phyloP scores from a whole-genome alignment of 2,888 invertebrate genomes.

The Protophormia terraenovae region DNA sequence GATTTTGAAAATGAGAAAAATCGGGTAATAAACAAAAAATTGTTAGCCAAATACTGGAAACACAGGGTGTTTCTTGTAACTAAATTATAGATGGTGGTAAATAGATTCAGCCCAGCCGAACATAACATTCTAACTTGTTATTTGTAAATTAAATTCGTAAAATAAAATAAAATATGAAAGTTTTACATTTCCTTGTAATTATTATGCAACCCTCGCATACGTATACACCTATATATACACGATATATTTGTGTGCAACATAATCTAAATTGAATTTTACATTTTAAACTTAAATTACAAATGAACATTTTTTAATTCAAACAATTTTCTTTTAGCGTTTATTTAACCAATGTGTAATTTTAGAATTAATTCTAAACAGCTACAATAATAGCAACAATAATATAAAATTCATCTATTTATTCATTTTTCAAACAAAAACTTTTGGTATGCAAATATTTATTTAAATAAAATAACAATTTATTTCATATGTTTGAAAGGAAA shows the following conservation, averaged over 20 bases:
- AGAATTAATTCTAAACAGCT: not conserved
- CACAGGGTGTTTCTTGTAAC: too few relatives aligned
- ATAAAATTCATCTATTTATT: not conserved
- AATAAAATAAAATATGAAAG: too few relatives aligned
- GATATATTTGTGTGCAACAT: not conserved
- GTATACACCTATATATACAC: not conserved
- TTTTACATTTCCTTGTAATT: not conserved
- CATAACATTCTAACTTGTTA: too few relatives aligned
- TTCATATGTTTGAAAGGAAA: not conserved
- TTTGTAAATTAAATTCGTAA: too few relatives aligned
- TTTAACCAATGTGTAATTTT: constrained; percentile 14
- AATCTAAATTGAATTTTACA: not conserved
- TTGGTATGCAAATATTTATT: not conserved
- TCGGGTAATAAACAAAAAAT: too few relatives aligned
- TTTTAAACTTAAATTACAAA: not conserved
- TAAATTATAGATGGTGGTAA: too few relatives aligned
- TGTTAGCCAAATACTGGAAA: too few relatives aligned
- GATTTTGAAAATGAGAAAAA: too few relatives aligned
- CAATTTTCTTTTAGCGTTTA: not conserved
- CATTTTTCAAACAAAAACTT: not conserved
- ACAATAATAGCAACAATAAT: not conserved
- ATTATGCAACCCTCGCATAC: not conserved
- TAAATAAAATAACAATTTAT: not conserved
- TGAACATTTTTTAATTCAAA: not conserved
- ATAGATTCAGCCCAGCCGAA: too few relatives aligned